phyloP scores from a whole-genome alignment of 2,888 invertebrate genomes.

The Philopedon plagiatum region DNA sequence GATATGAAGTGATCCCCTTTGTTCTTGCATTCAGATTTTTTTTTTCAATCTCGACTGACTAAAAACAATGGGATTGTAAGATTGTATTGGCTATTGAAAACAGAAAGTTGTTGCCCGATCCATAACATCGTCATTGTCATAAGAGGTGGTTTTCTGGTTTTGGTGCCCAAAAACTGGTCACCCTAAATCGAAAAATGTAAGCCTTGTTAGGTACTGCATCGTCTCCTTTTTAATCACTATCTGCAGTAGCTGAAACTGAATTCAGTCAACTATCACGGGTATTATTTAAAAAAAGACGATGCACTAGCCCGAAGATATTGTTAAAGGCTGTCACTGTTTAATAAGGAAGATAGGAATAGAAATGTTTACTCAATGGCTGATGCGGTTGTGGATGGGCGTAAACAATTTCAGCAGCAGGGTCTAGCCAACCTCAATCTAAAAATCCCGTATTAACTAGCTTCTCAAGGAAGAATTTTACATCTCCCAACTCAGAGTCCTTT shows the following conservation, averaged over 20 bases:
- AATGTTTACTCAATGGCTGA: slow-evolving; percentile 80
- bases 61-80: not conserved
- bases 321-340: slow-evolving; percentile 49
- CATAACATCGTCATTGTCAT: not conserved
- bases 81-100: not conserved
- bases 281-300: slow-evolving; percentile 17
- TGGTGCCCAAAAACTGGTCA: slow-evolving; percentile 31
- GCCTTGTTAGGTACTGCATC: not conserved
- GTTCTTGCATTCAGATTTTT: not conserved
- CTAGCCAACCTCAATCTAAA: slow-evolving; percentile 82
- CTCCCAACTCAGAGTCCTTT: slow-evolving; percentile 94
- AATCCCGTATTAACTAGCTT: slow-evolving; percentile 96
- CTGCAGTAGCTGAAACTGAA: not conserved
- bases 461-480: slow-evolving; percentile 96
- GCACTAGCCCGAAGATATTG: not conserved
- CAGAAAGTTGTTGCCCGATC: slow-evolving; percentile 8
- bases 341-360: slow-evolving; percentile 74
- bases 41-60: not conserved
- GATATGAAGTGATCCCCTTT: not conserved
- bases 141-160: slow-evolving; percentile 4
- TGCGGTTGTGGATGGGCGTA: slow-evolving; percentile 76
- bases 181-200: not conserved
- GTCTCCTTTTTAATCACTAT: slow-evolving; percentile 6
- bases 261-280: not conserved
- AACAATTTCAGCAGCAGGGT: slow-evolving; percentile 73